These are phyloP conservation scores for Phymastichus coffea DNA, from an alignment of 1,140 invertebrate species.

Conservation along the genomic window DNA sequence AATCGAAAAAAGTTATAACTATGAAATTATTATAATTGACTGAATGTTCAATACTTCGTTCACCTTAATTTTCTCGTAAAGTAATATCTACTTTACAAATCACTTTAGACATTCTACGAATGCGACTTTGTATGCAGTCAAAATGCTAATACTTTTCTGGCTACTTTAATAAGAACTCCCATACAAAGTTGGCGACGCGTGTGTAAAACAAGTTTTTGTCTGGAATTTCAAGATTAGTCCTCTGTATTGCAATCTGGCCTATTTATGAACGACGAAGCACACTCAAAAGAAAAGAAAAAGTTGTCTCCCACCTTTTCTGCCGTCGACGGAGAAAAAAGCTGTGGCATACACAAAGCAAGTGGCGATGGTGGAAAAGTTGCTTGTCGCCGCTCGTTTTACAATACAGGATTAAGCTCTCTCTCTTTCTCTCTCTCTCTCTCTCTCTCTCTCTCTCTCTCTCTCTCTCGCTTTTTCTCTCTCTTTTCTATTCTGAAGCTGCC, in stretches of 20 bases:
- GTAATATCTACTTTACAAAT: no score
- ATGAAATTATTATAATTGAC: no score
- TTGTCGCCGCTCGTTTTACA: constrained; percentile 49
- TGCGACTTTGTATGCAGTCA: no score
- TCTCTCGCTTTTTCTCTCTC: no score
- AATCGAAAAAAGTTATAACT: not conserved
- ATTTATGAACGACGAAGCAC: constrained; percentile 14
- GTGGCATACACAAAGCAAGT: constrained; percentile 34
- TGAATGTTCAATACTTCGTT: no score
- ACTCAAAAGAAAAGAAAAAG: no score
- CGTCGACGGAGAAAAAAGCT: constrained; percentile 32
- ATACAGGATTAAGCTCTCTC: constrained; percentile 49
- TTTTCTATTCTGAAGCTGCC: no score
- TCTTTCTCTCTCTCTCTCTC: not conserved
- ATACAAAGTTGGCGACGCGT: not conserved
- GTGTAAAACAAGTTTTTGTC: no score
- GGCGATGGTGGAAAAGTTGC: constrained; percentile 46
- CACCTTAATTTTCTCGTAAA: no score
- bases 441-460: constrained; percentile 22
- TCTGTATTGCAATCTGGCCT: constrained; percentile 32
- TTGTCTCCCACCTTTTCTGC: no score
- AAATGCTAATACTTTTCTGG: no score
- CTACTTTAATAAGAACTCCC: not conserved
- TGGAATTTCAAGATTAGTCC: constrained; percentile 53
- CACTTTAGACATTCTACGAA: no score